These are phyloP conservation scores for mouse (Mus musculus) DNA, from an alignment of 2,113 vertebrate genomes.

Conservation along the genomic window GRCm39 chr9:14133001-14133500, in stretches of 20 bases:
- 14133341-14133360: not conserved
- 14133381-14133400: not conserved
- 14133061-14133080: not conserved
- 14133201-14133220: too few relatives aligned
- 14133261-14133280: not conserved
- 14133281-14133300: not conserved
- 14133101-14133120: not conserved
- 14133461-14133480: not conserved
- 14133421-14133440: not conserved
- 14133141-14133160: not conserved
- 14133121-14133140: not conserved
- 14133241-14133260: not conserved
- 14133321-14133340: not conserved
- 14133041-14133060: constrained; percentile 13
- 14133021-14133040: not conserved
- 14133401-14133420: not conserved
- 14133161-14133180: not conserved
- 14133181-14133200: not conserved
- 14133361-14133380: not conserved
- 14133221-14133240: not conserved
- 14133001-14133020: not conserved
- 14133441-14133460: not conserved
- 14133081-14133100: not conserved
- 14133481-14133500: not conserved
- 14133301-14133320: not conserved